Evolutionary conservation across 1,140 invertebrate genomes (phyloP), one percentile per base, ranked within the genome.

Genomic region (Panagrolaimus sp.): DNA sequence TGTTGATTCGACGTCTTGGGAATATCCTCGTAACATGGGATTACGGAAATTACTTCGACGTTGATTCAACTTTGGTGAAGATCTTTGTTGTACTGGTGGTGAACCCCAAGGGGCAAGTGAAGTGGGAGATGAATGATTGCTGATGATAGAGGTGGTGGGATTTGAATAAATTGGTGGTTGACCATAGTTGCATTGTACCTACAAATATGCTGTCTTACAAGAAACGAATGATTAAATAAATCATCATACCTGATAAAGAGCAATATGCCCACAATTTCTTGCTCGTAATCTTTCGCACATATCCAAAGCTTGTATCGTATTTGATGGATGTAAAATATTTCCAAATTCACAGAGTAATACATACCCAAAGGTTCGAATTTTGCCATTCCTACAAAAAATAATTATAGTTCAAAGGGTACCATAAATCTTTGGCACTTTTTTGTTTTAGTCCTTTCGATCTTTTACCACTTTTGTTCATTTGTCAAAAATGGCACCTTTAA

Each of bases 321-420:
- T 80, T 13, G 72, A 66, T 44, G 79, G 79, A 66, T 80, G 79
- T 0, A 80, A 43, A 67, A 80, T 82, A 57, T 74, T 72, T 43
- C 80, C 76, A 66, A 80, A 80, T 62, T 80, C 79, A 61, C 79
- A 80, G 7, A 82, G 44, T 9, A 80, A 65, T 45, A 80, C 67
- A 45, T 80, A 80, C 14, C 70, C 79, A 46, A 81, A 80, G 11
- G 74, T 67, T 14, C 72, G 78, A 16, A 48, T 45, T 7, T 62
- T 48, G 65, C 66, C 66, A 43, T 61, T 72, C 16, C 63, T 68
- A 62, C n/a, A 75, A 65, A 62, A 48, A 46, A 42, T 13, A 38
- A 38, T 65, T 14, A 4, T 46, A 20, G n/a, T 64, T n/a, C n/a
- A n/a, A 14, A 14, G 38, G 43, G 9, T 38, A 7, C 2, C 31